These are phyloP conservation scores for Anorthoa munda DNA, from an alignment of 2,888 invertebrate genomes.

Conservation along the genomic window DNA sequence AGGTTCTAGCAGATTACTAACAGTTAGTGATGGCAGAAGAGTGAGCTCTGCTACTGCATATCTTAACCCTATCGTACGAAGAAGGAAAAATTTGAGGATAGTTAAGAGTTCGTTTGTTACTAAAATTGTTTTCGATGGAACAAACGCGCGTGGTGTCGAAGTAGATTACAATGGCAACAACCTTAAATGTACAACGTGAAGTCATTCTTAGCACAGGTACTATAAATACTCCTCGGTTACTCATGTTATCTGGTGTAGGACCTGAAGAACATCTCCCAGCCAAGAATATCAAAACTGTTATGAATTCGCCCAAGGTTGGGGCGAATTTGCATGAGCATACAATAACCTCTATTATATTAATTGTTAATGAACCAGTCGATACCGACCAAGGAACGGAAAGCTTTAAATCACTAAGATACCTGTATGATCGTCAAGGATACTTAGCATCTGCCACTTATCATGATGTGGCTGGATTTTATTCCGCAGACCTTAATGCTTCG, in stretches of 20 bases:
- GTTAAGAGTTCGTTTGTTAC: slow-evolving; percentile 50
- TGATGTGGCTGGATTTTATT: slow-evolving; percentile 31
- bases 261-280: slow-evolving; percentile 47
- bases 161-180: slow-evolving; percentile 27
- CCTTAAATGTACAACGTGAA: slow-evolving; percentile 48
- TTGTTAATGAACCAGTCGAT: slow-evolving; percentile 17
- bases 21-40: slow-evolving; percentile 47
- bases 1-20: slow-evolving; percentile 36
- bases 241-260: slow-evolving; percentile 65
- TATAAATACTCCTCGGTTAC: slow-evolving; percentile 51
- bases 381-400: slow-evolving; percentile 9
- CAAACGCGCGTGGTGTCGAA: slow-evolving; percentile 43
- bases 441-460: slow-evolving; percentile 22
- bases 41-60: slow-evolving; percentile 48
- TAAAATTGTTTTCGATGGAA: slow-evolving; percentile 39
- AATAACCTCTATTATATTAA: slow-evolving; percentile 29
- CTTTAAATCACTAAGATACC: slow-evolving; percentile 46
- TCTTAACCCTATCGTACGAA: slow-evolving; percentile 36
- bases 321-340: slow-evolving; percentile 61
- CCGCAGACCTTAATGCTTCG: slow-evolving; percentile 8
- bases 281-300: slow-evolving; percentile 27
- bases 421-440: slow-evolving; percentile 49
- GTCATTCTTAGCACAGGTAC: slow-evolving; percentile 59
- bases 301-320: slow-evolving; percentile 59
- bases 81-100: slow-evolving; percentile 54